Conservation (phyloP, 2,888 invertebrate species). For the Hydrotaea diabolus region DNA sequence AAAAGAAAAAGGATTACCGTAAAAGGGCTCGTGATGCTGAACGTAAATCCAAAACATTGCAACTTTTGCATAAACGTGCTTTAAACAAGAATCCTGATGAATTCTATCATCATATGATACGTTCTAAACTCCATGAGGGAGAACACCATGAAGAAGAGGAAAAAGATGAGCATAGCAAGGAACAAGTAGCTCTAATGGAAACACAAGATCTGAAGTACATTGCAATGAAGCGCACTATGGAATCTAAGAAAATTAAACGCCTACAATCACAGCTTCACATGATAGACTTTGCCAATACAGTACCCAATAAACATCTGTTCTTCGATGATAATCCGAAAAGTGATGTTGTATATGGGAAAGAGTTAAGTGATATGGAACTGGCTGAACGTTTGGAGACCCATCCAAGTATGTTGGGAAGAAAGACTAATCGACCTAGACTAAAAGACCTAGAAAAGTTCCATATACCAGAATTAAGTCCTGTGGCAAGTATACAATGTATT, state of each 20-base stretch:
- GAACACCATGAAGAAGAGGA: conserved; percentile 86
- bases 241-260: conserved; percentile 85
- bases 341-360: conserved; percentile 69
- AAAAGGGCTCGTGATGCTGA: conserved; percentile 89
- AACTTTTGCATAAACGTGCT: conserved; percentile 90
- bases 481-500: conserved; percentile 75
- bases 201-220: conserved; percentile 96
- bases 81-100: conserved; percentile 98
- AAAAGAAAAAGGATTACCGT: conserved; percentile 94
- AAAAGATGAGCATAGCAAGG: conserved; percentile 89
- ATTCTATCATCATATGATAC: conserved; percentile 98
- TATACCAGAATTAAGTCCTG: conserved; percentile 84
- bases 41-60: conserved; percentile 90
- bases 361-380: conserved; percentile 84
- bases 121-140: conserved; percentile 86
- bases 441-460: conserved; percentile 83
- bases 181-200: conserved; percentile 93
- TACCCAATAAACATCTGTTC: conserved; percentile 89
- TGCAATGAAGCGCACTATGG: conserved; percentile 91
- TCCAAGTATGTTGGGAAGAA: conserved; percentile 85
- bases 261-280: conserved; percentile 91
- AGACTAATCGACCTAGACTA: conserved; percentile 86
- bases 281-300: conserved; percentile 86
- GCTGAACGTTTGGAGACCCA: conserved; percentile 88
- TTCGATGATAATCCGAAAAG: conserved; percentile 87